Conservation (phyloP, 2,888 invertebrate genomes). For the Nomada hirtipes region DNA sequence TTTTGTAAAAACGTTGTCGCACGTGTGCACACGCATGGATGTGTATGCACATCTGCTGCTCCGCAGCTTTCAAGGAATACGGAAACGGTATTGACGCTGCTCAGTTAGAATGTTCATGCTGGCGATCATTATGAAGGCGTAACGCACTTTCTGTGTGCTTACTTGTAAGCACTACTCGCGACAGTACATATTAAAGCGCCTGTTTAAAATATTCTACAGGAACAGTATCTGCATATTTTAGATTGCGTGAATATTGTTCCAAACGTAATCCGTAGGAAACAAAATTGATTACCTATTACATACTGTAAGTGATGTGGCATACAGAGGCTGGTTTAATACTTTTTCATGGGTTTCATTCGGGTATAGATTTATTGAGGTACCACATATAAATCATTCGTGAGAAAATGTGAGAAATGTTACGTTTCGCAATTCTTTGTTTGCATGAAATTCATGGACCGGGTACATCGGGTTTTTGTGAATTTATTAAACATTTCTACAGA, state of each 20-base stretch:
- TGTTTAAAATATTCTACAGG: not conserved
- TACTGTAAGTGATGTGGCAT: too few species aligned
- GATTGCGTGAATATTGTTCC: not conserved
- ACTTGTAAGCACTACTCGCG: too few species aligned
- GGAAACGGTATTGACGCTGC: not conserved
- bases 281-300: not conserved
- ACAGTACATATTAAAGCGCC: too few species aligned
- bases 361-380: conserved; percentile 55
- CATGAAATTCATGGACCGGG: conserved; percentile 16
- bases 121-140: not conserved
- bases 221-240: not conserved
- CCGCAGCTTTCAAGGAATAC: conserved; percentile 14
- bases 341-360: too few species aligned
- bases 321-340: too few species aligned
- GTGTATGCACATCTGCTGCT: conserved; percentile 20
- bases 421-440: conserved; percentile 5
- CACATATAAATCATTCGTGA: conserved; percentile 1
- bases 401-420: not conserved
- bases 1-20: conserved; percentile 31
- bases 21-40: conserved; percentile 45
- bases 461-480: conserved; percentile 24
- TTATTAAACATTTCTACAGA: conserved; percentile 46
- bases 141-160: not conserved
- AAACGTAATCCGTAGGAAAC: not conserved
- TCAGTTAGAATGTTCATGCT: not conserved